Base-by-base conservation (phyloP, 2,797 vertebrate species). In the Peromyscus aztecus region DNA sequence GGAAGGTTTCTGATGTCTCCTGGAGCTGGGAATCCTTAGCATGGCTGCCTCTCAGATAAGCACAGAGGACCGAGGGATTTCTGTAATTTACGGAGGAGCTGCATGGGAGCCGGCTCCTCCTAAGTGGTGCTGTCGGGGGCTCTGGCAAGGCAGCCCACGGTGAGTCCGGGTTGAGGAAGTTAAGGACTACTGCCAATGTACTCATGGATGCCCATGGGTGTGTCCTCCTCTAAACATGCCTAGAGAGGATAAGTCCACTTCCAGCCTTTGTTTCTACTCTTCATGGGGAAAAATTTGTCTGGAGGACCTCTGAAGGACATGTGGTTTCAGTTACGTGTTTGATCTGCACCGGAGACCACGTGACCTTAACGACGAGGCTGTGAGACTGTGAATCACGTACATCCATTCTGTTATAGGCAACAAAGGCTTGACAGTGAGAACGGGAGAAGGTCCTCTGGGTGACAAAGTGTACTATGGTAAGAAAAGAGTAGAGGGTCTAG, bases 91-190 rank as follows among this genome's bases (percentile, higher is more conserved):
- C 1, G 27, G 11, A 3, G 17, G 12, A 19, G 23, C 11, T 17
- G 4, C 13, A 19, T 23, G 40, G 40, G 57, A 49, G 46, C n/a
- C 16, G 40, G 27, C 37, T 46, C 10, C 52, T n/a, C 90, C 19
- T 67, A 3, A 2, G 46, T 7, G 17, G 71, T 8, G 9, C 23
- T 17, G 27, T 27, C 40, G 7, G 6, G 16, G 19, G 19, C 19
- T n/a, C 21, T 5, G 0, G 8, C 2, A 5, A 3, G 17, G 21
- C 43, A 27, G 3, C 14, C 6, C 4, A 21, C 2, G 2, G 5
- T 0, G 7, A 83, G 75, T 34, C 23, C 86, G 13, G 75, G 61
- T 3, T 17, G 2, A 24, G 49, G 8, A 81, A 34, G 14, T 29
- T 43, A 61, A 85, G 46, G 46, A 49, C 31, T 52, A 4, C 0